Evolutionary conservation across 2,113 vertebrate species (phyloP), one percentile per base, ranked within the genome.

Genomic region (Oreochromis tanganicae): DNA sequence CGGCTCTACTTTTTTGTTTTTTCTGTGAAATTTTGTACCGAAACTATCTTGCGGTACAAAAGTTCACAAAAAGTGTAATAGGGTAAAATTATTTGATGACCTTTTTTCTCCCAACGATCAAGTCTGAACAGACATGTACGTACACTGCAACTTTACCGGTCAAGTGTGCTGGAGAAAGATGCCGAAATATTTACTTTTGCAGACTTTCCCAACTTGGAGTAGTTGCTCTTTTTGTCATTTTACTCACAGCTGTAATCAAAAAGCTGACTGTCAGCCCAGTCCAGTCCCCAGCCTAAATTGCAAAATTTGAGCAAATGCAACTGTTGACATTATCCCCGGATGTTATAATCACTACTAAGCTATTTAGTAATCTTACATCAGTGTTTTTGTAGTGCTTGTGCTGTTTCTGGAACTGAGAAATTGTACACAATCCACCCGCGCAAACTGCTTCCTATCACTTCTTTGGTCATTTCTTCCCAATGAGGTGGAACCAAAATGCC

Each of bases 401-500:
- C 48, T 2, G 17, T 36, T 87, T 80, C 16, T 82, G n/a, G 29
- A 63, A 1, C 19, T 9, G 19, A 82, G 13, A 63, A 61, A 27
- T 27, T 75, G 34, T 66, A 52, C 21, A 36, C 46, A 84, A 48
- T 84, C 83, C 24, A 80, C 8, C 81, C 14, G 19, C 2, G 75
- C 59, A 17, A 41, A 81, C 55, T 54, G 82, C 90, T 91, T 90
- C 14, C 61, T 87, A 82, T 91, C 87, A 48, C 27, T 29, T 52
- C 29, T 73, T 36, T 29, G 84, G 61, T 78, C 2, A 84, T 92
- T 91, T 93, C 32, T 75, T 82, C 63, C 81, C 73, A 90, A 85
- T 89, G 85, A 90, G 83, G 48, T 63, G 36, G 86, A 89, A 93
- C 81, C 21, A 21, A 55, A 83, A 46, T 34, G n/a, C 9, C 10